These are phyloP conservation scores for Pachliopta kotzebuea DNA, from an alignment of 2,888 invertebrate species.

Conservation along the genomic window DNA sequence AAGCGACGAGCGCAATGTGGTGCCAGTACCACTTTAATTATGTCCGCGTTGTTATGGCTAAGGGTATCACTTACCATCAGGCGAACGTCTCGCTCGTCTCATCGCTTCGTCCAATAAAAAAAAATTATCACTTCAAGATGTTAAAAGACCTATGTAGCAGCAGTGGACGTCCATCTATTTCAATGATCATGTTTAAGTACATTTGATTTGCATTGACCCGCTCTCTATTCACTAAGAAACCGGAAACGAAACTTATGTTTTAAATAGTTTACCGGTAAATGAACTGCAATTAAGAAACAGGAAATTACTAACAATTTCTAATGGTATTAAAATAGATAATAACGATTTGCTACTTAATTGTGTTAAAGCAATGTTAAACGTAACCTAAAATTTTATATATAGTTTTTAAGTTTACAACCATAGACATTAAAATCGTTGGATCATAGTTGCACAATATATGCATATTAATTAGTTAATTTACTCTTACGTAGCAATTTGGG, in stretches of 20 bases:
- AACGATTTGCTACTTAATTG: not conserved
- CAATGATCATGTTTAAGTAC: too few species aligned
- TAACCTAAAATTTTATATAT: not conserved
- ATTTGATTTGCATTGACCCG: constrained; percentile 2
- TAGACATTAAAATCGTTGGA: too few species aligned
- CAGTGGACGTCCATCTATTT: too few species aligned
- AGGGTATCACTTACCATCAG: too few species aligned
- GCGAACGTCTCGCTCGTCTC: too few species aligned
- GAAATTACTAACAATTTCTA: not conserved
- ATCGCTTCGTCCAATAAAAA: too few species aligned
- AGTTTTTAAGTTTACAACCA: not conserved
- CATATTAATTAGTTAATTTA: not conserved
- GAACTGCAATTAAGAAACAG: not conserved
- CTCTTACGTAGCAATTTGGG: not conserved
- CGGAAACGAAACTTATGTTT: not conserved
- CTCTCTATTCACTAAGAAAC: not conserved
- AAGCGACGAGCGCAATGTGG: too few species aligned
- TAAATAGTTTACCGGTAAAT: not conserved
- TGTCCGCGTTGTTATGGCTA: too few species aligned
- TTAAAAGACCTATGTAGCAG: too few species aligned
- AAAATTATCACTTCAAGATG: not conserved
- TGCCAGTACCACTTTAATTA: too few species aligned
- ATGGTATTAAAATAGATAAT: not conserved
- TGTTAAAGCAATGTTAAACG: not conserved
- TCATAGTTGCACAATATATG: not conserved